Base-by-base conservation (phyloP, 2,113 vertebrate genomes). In the Chloebia gouldiae region DNA sequence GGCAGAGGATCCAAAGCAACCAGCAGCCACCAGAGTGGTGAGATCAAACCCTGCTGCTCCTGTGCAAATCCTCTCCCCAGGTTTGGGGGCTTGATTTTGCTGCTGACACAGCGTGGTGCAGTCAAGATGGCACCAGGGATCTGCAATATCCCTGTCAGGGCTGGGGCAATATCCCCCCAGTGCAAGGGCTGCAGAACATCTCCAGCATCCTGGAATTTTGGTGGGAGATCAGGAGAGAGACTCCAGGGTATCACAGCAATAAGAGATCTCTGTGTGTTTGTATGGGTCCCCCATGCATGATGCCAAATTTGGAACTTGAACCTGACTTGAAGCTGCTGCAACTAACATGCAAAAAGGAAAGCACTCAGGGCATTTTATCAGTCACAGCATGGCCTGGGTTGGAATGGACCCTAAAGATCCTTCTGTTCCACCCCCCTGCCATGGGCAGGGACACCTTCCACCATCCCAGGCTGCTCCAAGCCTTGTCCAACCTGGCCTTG, bases 401-500 rank as follows among this genome's bases (percentile, higher is more conserved):
- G 63, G 17, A 49, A 54, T 2, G 35, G 47, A 23, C 35, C 10
- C 61, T 49, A 5, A 31, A 40, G 10, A 6, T 61, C 30, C 11
- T 31, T 8, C 25, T 8, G 6, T 47, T 76, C 20, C 47, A 31
- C 3, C 15, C 13, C 30, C 2, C n/a, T 82, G 40, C 0, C 31
- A 31, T 37, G 40, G 19, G 10, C 40, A 76, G 30, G n/a, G 25
- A 76, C 63, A 76, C 6, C 30, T 69, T 3, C 40, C 47, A 20
- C 30, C 3, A 1, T 12, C 22, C 31, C 79, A 76, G 25, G 25
- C 0, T 54, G 40, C 30, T 54, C 70, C 64, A 39, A 69, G 40
- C 25, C 24, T n/a, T 0, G 0, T 35, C 61, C 45, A 53, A 0
- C 39, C 78, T 40, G 39, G n/a, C n/a, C 30, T 27, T 31, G 47